A percentile compares a stretch with the other conserved stretches of the same genome.
phyloP scores from a whole-genome alignment of 2,113 vertebrate species.

The Burhinus oedicnemus region DNA sequence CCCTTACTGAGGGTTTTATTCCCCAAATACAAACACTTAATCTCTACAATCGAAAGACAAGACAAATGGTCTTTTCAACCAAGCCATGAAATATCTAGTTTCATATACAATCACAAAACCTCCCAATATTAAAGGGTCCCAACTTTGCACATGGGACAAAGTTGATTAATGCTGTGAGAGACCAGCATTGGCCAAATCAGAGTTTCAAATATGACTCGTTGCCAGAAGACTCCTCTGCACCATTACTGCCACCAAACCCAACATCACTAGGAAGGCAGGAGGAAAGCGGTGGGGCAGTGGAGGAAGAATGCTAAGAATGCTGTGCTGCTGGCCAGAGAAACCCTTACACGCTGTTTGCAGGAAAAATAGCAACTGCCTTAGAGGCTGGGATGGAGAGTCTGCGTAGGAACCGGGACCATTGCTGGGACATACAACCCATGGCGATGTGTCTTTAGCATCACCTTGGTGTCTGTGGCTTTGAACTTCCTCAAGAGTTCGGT shows the following conservation, averaged over 20 bases:
- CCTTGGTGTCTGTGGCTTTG: not conserved
- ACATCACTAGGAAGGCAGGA: not conserved
- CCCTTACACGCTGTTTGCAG: not conserved
- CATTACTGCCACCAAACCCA: not conserved
- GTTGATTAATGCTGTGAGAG: not conserved
- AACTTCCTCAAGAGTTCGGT: not conserved
- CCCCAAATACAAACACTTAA: not conserved
- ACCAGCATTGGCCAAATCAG: not conserved
- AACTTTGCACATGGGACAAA: not conserved
- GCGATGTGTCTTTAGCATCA: not conserved
- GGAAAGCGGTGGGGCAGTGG: not conserved
- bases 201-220: not conserved
- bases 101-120: not conserved
- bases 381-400: not conserved
- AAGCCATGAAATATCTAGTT: not conserved
- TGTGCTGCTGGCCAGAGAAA: not conserved
- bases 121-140: not conserved
- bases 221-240: not conserved
- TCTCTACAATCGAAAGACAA: not conserved
- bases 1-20: not conserved
- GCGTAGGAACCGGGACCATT: not conserved
- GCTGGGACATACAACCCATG: fast-evolving
- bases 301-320: not conserved
- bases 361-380: not conserved
- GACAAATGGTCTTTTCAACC: not conserved